Conservation (phyloP, 2,888 invertebrate species). For the Philaethria dido region DNA sequence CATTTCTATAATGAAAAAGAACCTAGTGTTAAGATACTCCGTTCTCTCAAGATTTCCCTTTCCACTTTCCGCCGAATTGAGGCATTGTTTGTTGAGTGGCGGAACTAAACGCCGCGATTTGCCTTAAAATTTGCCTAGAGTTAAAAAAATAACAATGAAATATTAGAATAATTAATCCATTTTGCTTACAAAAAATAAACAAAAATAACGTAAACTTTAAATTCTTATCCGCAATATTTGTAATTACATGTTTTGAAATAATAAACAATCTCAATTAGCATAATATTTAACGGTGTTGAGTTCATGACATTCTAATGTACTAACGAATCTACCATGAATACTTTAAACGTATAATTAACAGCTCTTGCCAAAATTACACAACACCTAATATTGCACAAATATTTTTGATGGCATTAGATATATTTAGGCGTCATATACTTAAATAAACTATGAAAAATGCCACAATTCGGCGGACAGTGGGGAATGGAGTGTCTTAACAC, state of each 20-base stretch:
- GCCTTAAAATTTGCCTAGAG: too few species aligned
- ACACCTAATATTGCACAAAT: background rate
- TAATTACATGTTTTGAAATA: conserved; percentile 11
- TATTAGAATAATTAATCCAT: too few species aligned
- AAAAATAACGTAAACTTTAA: background rate
- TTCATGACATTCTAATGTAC: conserved; percentile 32
- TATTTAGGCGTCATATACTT: background rate
- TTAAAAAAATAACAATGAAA: too few species aligned
- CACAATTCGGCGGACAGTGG: too few species aligned
- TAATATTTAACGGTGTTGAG: conserved; percentile 19
- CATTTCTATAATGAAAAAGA: too few species aligned
- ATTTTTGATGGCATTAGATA: background rate
- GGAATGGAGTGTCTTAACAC: too few species aligned
- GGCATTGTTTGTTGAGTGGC: too few species aligned
- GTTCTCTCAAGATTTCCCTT: too few species aligned
- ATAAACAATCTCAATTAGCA: conserved; percentile 27
- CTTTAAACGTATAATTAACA: background rate
- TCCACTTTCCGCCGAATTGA: too few species aligned
- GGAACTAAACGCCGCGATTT: too few species aligned
- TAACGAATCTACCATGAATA: background rate
- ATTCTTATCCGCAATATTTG: background rate
- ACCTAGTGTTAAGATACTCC: too few species aligned
- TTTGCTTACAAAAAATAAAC: too few species aligned
- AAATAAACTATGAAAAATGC: background rate
- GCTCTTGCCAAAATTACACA: background rate